Percentiles rank a stretch among this genome's conserved stretches.
phyloP scores from a whole-genome alignment of 35 echinoderm and acorn worm species.

The Holothuria glaberrima region DNA sequence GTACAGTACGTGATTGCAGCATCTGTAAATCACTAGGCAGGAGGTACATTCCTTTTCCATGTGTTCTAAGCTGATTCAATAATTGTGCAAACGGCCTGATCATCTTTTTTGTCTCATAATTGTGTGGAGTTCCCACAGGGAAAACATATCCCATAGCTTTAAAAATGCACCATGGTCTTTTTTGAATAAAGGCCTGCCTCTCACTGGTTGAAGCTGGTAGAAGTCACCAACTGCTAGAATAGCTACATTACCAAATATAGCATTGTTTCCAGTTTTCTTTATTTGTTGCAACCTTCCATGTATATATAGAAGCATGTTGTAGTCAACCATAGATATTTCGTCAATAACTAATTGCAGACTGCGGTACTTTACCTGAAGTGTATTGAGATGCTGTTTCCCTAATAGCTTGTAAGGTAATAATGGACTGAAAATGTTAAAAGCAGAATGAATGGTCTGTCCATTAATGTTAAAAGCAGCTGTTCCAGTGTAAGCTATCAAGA shows the following conservation, averaged over 20 bases:
- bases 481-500: background rate
- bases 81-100: background rate
- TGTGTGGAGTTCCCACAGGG: background rate
- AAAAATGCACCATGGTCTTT: background rate
- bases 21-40: too few species aligned
- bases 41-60: background rate
- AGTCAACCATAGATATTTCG: constrained; percentile 25
- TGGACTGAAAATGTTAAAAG: background rate
- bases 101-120: too few species aligned
- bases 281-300: constrained; percentile 8
- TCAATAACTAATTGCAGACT: constrained; percentile 21
- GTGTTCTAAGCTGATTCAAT: background rate
- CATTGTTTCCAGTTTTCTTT: background rate
- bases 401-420: background rate
- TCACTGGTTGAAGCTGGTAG: constrained; percentile 7
- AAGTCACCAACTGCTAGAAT: constrained; percentile 20
- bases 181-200: background rate
- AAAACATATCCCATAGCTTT: background rate
- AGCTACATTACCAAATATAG: background rate
- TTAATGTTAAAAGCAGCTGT: constrained; percentile 42
- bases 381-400: background rate
- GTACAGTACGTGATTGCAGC: too few species aligned
- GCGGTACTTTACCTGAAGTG: background rate
- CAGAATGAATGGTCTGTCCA: constrained; percentile 17
- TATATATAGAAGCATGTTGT: background rate